Conservation (phyloP, 53 echinoderm and acorn worm genomes). For the Actinopyga echinites region DNA sequence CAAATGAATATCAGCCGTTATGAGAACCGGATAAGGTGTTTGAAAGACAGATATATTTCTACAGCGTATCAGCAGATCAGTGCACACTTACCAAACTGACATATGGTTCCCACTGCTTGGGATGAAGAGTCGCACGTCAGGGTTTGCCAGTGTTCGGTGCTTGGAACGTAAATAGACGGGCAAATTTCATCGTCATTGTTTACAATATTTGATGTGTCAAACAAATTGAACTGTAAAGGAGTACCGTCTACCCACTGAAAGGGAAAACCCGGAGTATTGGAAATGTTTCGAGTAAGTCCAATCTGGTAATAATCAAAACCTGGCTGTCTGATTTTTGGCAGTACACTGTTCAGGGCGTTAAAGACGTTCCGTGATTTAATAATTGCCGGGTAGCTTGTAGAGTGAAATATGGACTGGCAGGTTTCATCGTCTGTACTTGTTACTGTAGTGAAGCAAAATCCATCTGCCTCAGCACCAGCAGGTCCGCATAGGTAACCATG, state of each 20-base stretch:
- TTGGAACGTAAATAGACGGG: neutral
- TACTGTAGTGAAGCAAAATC: neutral
- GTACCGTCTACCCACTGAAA: conserved; percentile 1
- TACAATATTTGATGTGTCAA: neutral
- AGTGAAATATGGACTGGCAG: neutral
- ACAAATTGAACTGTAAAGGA: neutral
- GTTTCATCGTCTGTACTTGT: neutral
- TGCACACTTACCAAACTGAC: conserved; percentile 23
- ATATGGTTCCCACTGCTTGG: neutral
- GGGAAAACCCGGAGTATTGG: too few relatives aligned
- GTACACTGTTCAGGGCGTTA: neutral
- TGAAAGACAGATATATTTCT: too few relatives aligned
- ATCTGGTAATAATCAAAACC: neutral
- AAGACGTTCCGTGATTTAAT: neutral
- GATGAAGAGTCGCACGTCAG: neutral
- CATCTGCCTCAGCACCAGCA: neutral
- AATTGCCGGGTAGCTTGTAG: neutral
- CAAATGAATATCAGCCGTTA: too few relatives aligned
- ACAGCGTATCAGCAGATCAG: too few relatives aligned
- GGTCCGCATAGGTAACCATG: neutral
- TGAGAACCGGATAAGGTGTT: too few relatives aligned
- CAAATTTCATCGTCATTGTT: neutral
- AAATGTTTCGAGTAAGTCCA: neutral
- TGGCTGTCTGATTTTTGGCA: neutral
- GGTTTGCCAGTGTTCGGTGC: neutral